Base-by-base conservation (phyloP, 2,888 invertebrate genomes). In the Mactromeris polynyma region DNA sequence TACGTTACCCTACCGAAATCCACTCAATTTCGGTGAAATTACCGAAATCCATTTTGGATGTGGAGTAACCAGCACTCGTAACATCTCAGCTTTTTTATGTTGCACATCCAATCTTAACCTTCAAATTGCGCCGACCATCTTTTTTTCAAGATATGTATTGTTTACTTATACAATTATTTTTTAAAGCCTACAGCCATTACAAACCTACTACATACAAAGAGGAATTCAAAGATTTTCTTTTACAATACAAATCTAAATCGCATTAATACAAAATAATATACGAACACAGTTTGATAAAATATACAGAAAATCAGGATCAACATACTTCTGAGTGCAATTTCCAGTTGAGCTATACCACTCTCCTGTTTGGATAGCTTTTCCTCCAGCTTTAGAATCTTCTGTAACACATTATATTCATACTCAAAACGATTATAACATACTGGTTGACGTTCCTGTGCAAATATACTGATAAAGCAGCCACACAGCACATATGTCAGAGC, bases 401-500 rank as follows among this genome's bases (percentile, higher is more conserved):
- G 79, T 42, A 42, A 42, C 2, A 79, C 79, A 21, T 42, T 42
- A 9, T 79, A 79, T 79, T 79, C 79, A 26, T 79, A 79, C n/a
- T 79, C 79, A 26, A 64, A 64, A 26, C 58, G 58, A 11, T 64
- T 64, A 26, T 26, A 64, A n/a, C 58, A 64, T 2, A 46, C 14
- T 11, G 21, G 21, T 6, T n/a, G 17, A 6, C 21, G 46, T 46
- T 46, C 46, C 46, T 46, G 46, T 46, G 46, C 46, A 4, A 11
- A 14, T 6, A 54, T 19, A 21, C 54, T 21, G 19, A 19, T 1
- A 1, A 54, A 21, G 21, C 21, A 54, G n/a, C n/a, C n/a, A n/a
- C n/a, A n/a, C n/a, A n/a, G n/a, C n/a, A n/a, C n/a, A n/a, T n/a
- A n/a, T n/a, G n/a, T n/a, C n/a, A n/a, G n/a, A n/a, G n/a, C n/a